phyloP scores from a whole-genome alignment of 2,888 invertebrate species.

The Hydroisotoma schaefferi region DNA sequence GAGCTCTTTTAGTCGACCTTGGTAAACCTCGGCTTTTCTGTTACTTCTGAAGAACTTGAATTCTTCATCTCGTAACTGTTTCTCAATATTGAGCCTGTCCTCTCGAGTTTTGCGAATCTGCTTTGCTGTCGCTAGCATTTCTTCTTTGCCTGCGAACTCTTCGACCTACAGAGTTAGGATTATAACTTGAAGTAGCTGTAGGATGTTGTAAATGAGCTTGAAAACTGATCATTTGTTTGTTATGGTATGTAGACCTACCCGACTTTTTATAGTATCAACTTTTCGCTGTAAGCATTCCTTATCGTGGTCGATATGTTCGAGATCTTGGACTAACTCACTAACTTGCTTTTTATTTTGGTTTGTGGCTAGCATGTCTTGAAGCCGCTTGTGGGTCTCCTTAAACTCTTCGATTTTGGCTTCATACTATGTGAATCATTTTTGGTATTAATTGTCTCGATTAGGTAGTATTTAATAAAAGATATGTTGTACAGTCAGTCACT shows the following conservation, averaged over 20 bases:
- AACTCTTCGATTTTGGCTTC: slow-evolving; percentile 73
- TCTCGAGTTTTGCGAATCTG: slow-evolving; percentile 3
- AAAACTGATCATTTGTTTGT: background rate
- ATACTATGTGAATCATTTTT: slow-evolving; percentile 56
- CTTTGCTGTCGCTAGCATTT: slow-evolving; percentile 55
- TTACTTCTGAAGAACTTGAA: slow-evolving; percentile 1
- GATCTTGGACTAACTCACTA: slow-evolving; percentile 72
- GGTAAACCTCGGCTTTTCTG: slow-evolving; percentile 16
- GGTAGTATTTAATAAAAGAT: background rate
- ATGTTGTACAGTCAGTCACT: background rate
- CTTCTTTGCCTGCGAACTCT: slow-evolving; percentile 62
- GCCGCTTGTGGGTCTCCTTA: slow-evolving; percentile 70
- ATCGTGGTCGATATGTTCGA: slow-evolving; percentile 80
- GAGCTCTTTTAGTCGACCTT: slow-evolving; percentile 58
- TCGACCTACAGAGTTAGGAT: slow-evolving; percentile 56
- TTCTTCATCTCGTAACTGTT: background rate
- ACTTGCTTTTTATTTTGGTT: slow-evolving; percentile 54
- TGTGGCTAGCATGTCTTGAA: slow-evolving; percentile 62
- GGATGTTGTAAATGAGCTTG: too few species aligned
- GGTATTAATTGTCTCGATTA: background rate
- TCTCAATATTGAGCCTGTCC: background rate
- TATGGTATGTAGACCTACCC: too few species aligned
- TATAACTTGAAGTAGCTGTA: background rate
- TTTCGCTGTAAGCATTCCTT: slow-evolving; percentile 67
- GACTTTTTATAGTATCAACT: slow-evolving; percentile 59